These are phyloP conservation scores for Drosophila ambigua DNA, from an alignment of 1,140 invertebrate genomes.

Conservation along the genomic window DNA sequence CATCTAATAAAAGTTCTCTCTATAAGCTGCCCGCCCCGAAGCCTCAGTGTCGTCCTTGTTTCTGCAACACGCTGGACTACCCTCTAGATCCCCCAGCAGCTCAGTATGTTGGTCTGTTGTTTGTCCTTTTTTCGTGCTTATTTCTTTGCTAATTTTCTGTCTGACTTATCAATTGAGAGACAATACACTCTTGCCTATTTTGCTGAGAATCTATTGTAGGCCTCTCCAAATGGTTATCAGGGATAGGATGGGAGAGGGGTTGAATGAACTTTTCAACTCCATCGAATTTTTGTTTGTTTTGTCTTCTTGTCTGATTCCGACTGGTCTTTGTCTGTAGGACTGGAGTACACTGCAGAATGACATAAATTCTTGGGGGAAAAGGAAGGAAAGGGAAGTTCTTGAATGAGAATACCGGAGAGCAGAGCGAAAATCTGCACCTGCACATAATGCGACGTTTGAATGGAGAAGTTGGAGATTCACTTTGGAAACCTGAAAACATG, in stretches of 20 bases:
- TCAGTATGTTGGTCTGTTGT: conserved; percentile 30
- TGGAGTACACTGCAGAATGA: too few relatives aligned
- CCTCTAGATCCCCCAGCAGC: neutral
- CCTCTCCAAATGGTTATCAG: neutral
- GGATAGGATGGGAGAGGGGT: neutral
- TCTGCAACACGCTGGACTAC: neutral
- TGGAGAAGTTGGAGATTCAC: too few relatives aligned
- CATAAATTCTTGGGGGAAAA: too few relatives aligned
- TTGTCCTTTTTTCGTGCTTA: conserved; percentile 44
- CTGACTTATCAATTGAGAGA: conserved; percentile 15
- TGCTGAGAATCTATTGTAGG: neutral
- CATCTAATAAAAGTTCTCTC: conserved; percentile 49
- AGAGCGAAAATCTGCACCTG: too few relatives aligned
- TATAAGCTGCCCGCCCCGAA: conserved; percentile 10
- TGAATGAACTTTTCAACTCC: too few relatives aligned
- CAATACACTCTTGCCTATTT: conserved; percentile 1
- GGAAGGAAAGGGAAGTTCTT: too few relatives aligned
- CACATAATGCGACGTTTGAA: too few relatives aligned
- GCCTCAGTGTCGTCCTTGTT: conserved; percentile 15
- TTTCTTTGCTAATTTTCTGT: conserved; percentile 43
- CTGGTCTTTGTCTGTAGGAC: too few relatives aligned
- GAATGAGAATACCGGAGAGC: too few relatives aligned
- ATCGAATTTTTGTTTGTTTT: too few relatives aligned
- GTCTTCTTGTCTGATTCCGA: too few relatives aligned
- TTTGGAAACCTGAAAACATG: too few relatives aligned